phyloP scores from a whole-genome alignment of 2,888 invertebrate species.

The Caenorhabditis auriculariae region DNA sequence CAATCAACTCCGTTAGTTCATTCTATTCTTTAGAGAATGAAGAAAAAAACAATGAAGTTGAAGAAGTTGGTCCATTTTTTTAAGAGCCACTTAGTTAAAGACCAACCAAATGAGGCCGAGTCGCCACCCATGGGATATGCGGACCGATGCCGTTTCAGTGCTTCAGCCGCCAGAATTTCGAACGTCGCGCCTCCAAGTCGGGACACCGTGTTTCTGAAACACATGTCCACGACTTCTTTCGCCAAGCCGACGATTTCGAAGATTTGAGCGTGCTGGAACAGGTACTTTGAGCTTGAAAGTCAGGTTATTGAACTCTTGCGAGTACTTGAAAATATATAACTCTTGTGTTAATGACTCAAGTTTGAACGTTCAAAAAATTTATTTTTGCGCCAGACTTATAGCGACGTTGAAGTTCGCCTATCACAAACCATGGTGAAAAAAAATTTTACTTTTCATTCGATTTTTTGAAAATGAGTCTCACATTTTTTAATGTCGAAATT shows the following conservation, averaged over 20 bases:
- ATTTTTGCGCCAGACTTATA: too few relatives aligned
- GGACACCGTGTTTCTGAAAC: constrained; percentile 80
- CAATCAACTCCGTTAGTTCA: too few relatives aligned
- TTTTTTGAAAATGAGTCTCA: neutral
- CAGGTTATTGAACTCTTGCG: neutral
- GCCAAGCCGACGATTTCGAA: constrained; percentile 96
- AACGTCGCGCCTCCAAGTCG: constrained; percentile 86
- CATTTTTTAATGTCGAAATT: neutral
- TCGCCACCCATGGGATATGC: constrained; percentile 54
- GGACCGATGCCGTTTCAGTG: constrained; percentile 56
- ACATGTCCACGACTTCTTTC: constrained; percentile 87
- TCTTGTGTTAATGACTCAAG: too few relatives aligned
- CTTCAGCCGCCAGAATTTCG: constrained; percentile 67
- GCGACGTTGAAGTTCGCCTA: too few relatives aligned
- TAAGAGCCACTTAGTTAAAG: neutral
- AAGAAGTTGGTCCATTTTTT: too few relatives aligned
- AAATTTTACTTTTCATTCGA: constrained; percentile 2
- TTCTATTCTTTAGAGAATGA: too few relatives aligned
- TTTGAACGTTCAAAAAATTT: too few relatives aligned
- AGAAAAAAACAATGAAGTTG: too few relatives aligned
- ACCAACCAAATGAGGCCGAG: constrained; percentile 35
- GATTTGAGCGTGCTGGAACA: constrained; percentile 86
- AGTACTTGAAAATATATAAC: too few relatives aligned
- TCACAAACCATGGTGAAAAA: constrained; percentile 2
- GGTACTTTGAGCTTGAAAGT: too few relatives aligned